Percentiles rank a stretch among this genome's conserved stretches.
These are phyloP conservation scores for Polydrusus cervinus DNA, from an alignment of 2,888 invertebrate species.

Conservation along the genomic window DNA sequence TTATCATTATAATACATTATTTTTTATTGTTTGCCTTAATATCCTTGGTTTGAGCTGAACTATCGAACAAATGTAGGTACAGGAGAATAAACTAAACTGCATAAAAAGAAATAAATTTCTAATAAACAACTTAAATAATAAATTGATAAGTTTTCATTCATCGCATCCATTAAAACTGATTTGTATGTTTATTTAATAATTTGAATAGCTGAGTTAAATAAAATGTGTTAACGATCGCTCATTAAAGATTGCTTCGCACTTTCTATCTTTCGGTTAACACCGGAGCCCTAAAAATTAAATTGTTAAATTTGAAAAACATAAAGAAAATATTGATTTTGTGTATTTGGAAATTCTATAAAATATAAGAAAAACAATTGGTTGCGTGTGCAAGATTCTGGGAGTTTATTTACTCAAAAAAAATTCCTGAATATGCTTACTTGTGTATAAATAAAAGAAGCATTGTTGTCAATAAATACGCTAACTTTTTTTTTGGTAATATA, in stretches of 20 bases:
- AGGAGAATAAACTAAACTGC: no score
- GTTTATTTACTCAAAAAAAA: neutral
- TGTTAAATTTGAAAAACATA: neutral
- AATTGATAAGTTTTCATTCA: no score
- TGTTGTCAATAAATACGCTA: no score
- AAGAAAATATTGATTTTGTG: neutral
- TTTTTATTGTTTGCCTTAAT: no score
- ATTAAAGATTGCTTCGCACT: neutral
- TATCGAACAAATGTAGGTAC: no score
- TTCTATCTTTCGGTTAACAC: slow-evolving; percentile 4
- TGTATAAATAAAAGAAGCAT: no score
- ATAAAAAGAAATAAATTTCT: no score
- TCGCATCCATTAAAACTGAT: no score
- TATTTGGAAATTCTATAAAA: neutral
- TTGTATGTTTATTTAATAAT: neutral
- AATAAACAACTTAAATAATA: no score
- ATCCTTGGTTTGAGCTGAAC: no score
- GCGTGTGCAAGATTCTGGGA: neutral
- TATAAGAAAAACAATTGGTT: neutral
- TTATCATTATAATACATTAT: no score
- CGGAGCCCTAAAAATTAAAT: neutral
- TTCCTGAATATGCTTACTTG: neutral
- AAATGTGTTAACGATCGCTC: slow-evolving; percentile 2
- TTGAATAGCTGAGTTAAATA: neutral
- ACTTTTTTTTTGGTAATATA: no score